Base-by-base conservation (phyloP, 2,113 vertebrate genomes). In the human region DNA sequence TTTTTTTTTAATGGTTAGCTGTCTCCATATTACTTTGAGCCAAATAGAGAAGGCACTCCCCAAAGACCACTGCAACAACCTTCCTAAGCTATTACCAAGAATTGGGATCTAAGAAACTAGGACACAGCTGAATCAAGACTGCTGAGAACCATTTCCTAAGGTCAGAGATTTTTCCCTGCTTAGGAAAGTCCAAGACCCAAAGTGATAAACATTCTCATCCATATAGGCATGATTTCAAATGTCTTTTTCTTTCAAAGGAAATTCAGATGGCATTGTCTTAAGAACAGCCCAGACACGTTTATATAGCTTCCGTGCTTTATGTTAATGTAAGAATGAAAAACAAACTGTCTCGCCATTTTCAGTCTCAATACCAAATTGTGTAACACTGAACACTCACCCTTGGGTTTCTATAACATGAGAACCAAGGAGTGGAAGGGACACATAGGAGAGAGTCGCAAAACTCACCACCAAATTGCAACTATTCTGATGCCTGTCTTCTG, bases 291-390 rank as follows among this genome's bases (percentile, higher is more conserved):
- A 27, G 80, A 30, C 79, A 82, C 11, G 61, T 55, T 98, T 95
- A 64, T 30, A 84, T 72, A 91, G 84, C 64, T 96, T 86, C 82
- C 68, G 52, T 57, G 80, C 57, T 95, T 97, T 55, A n/a, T 81
- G 94, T 84, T 97, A 93, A 94, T 78, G 92, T 89, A 92, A 92
- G 93, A 88, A 90, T 30, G 50, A 88, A 84, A 94, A 93, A 59
- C 76, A 81, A 89, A 57, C 18, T 14, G 12, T 38, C 55, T 76
- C 76, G 43, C 84, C 96, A 84, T 78, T 94, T 93, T 73, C 75
- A 92, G 88, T 88, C 78, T 80, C 78, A 48, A 78, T 9, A 45
- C 5, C 52, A 76, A 87, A 35, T 38, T 81, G 38, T 32, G 0
- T 43, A 94, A 95, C 80, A 90, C 57, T 66, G 45, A 78, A 85